These are phyloP conservation scores for Symphodus melops DNA, from an alignment of 2,113 vertebrate genomes.

Conservation along the genomic window DNA sequence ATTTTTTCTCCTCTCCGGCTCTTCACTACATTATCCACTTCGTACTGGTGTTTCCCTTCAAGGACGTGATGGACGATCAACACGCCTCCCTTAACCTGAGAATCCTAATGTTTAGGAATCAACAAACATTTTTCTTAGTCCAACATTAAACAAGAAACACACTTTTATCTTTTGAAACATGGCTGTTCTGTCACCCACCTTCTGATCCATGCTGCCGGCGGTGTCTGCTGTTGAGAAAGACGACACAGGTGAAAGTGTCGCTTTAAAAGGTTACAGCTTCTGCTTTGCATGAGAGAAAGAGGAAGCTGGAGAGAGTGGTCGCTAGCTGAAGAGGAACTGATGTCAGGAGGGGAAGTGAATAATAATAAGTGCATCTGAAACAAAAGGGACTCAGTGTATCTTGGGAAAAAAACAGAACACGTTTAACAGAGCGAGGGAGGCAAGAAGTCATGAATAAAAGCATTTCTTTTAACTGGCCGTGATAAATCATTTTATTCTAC, in stretches of 20 bases:
- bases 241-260: not conserved
- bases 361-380: not conserved
- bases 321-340: constrained; percentile 36
- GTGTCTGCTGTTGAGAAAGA: not conserved
- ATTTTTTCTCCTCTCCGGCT: constrained; percentile 30
- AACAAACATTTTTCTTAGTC: not conserved
- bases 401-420: constrained; percentile 28
- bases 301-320: constrained; percentile 35
- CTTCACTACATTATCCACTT: constrained; percentile 75
- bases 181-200: constrained; percentile 47
- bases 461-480: no score
- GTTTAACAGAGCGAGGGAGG: not conserved
- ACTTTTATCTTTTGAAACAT: not conserved
- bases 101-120: constrained; percentile 52
- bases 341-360: constrained; percentile 54
- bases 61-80: constrained; percentile 68
- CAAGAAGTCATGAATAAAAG: no score
- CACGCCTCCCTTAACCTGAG: constrained; percentile 61
- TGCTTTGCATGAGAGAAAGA: constrained; percentile 27
- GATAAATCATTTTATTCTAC: no score
- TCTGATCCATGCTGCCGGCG: constrained; percentile 43
- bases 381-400: not conserved
- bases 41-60: constrained; percentile 79
- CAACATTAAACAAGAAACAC: not conserved
- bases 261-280: constrained; percentile 18